A percentile compares a stretch with the other conserved stretches of the same genome.
phyloP scores from a whole-genome alignment of 2,888 invertebrate genomes.

The Catocala fraxini region DNA sequence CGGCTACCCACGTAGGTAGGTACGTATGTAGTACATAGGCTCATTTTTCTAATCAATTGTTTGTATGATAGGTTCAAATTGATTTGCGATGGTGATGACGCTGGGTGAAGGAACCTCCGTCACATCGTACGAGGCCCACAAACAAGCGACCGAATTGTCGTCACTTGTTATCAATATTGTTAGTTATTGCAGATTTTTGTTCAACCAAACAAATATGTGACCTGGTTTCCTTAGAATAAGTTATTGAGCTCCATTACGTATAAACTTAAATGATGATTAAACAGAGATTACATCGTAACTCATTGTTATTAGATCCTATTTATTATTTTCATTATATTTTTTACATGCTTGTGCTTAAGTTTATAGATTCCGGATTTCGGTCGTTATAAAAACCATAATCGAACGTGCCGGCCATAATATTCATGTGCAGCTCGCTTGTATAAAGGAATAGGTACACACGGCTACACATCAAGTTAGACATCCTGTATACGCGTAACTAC shows the following conservation, averaged over 20 bases:
- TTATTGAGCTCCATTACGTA: constrained; percentile 7
- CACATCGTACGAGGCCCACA: constrained; percentile 41
- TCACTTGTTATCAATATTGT: constrained; percentile 33
- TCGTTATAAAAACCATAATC: too few species aligned
- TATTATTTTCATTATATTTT: too few species aligned
- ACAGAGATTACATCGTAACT: neutral
- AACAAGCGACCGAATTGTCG: constrained; percentile 50
- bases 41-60: constrained; percentile 1
- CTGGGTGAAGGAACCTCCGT: constrained; percentile 62
- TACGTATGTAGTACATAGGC: neutral
- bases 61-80: constrained; percentile 5
- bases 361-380: too few species aligned
- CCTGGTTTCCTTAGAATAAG: constrained; percentile 33
- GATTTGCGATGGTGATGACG: constrained; percentile 48
- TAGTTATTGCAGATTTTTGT: constrained; percentile 38
- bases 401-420: too few species aligned
- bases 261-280: constrained; percentile 4
- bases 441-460: too few species aligned
- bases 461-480: too few species aligned
- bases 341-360: too few species aligned
- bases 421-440: too few species aligned
- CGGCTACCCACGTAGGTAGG: neutral
- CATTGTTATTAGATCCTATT: too few species aligned
- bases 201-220: constrained; percentile 32
- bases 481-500: too few species aligned